Base-by-base conservation (phyloP, 2,113 vertebrate species). In the Ageneiosus marmoratus region DNA sequence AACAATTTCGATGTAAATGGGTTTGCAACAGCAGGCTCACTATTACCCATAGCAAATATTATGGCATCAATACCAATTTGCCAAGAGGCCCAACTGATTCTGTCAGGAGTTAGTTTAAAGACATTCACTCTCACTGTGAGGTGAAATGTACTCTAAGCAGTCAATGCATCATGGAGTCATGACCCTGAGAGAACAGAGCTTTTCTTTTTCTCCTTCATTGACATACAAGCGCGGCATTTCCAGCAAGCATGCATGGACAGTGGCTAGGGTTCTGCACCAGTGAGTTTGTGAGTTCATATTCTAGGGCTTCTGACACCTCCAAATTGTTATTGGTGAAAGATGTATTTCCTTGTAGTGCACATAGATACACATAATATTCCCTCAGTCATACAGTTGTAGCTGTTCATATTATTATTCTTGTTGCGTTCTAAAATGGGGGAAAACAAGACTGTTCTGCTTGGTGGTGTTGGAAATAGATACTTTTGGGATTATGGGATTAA, bases 41-140 rank as follows among this genome's bases (percentile, higher is more conserved):
- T 46, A 75, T 56, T 62, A 50, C 41, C 56, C 58, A 63, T 46
- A 63, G 53, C 80, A 74, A 82, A 76, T 65, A 76, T 83, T 83
- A 83, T 50, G 55, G 60, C 73, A 77, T 83, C 81, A 76, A 83
- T 83, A 65, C 44, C 81, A 75, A 75, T 82, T 82, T 82, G 56
- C 55, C 56, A 41, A 50, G 72, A 63, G 72, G 72, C 55, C 32
- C 32, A 76, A 65, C 72, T n/a, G 56, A 63, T 83, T 77, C 81
- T 65, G 70, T 1, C 81, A 75, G 44, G 41, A 62, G 63, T 67
- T 50, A 5, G 69, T 82, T 82, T 77, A 67, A 76, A 77, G 81
- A 83, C 46, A 41, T 77, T 74, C 73, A 5, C 46, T 77, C 56
- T 77, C 32, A 50, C 81, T 83, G 48, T 2, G 60, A 41, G 70